Conservation (phyloP, 2,888 invertebrate genomes). For the Polietes domitor region DNA sequence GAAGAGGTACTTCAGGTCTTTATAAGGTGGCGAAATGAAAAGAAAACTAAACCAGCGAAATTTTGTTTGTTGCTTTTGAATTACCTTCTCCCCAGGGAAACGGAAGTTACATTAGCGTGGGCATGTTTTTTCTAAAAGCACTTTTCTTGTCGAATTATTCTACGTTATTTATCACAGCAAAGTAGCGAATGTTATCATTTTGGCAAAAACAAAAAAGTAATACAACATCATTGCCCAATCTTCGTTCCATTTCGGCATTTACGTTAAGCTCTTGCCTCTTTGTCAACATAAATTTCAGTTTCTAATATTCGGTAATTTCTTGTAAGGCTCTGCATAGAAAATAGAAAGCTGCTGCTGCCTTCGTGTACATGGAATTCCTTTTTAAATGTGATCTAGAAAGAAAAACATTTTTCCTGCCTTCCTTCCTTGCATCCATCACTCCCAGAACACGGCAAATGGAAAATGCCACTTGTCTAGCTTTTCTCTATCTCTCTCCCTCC, state of each 20-base stretch:
- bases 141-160: not conserved
- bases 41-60: too few species aligned
- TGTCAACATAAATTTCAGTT: slow-evolving; percentile 54
- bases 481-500: slow-evolving; percentile 33
- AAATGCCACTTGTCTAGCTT: slow-evolving; percentile 4
- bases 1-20: not conserved
- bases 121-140: not conserved
- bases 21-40: not conserved
- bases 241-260: slow-evolving; percentile 18
- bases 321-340: not conserved
- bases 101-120: not conserved
- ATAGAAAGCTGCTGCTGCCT: not conserved
- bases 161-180: not conserved
- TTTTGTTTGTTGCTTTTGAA: too few species aligned
- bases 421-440: not conserved
- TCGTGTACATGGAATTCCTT: slow-evolving; percentile 21
- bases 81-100: too few species aligned
- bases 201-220: not conserved
- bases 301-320: slow-evolving; percentile 46
- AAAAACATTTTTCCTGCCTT: not conserved
- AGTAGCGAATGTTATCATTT: not conserved
- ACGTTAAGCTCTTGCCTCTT: slow-evolving; percentile 49
- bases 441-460: not conserved
- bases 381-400: not conserved
- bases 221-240: slow-evolving; percentile 2